phyloP scores from a whole-genome alignment of 2,797 vertebrate species.

The Heliangelus exortis region DNA sequence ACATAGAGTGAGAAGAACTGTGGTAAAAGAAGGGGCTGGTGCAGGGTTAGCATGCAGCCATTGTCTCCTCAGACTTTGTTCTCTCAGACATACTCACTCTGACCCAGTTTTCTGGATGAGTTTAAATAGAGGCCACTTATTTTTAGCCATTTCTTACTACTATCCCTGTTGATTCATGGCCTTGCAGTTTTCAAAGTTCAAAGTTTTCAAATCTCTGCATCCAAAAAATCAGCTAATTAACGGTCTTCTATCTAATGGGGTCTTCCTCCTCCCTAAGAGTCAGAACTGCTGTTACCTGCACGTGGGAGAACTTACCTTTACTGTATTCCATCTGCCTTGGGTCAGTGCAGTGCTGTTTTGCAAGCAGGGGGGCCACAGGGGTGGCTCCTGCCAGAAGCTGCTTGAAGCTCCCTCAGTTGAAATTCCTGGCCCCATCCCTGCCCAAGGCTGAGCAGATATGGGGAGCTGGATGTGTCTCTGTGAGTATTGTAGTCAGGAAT shows the following conservation, averaged over 20 bases:
- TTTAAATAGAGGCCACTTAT: neutral
- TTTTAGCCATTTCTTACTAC: neutral
- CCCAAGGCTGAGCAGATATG: too few relatives aligned
- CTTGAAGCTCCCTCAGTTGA: too few relatives aligned
- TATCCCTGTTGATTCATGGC: neutral
- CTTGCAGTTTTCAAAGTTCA: neutral
- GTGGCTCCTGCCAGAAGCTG: too few relatives aligned
- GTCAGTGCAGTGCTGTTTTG: too few relatives aligned
- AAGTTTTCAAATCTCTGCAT: neutral
- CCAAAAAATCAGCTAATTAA: neutral
- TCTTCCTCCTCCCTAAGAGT: neutral
- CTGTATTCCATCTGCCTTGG: too few relatives aligned
- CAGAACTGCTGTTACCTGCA: neutral
- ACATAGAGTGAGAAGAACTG: rapidly evolving
- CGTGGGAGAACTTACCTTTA: neutral
- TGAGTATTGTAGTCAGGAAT: too few relatives aligned
- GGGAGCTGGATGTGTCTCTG: too few relatives aligned
- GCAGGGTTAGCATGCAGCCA: neutral
- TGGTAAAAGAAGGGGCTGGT: neutral
- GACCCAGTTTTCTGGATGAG: neutral
- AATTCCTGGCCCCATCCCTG: too few relatives aligned
- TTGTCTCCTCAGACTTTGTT: neutral
- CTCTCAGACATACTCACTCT: neutral
- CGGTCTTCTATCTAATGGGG: neutral
- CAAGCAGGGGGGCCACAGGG: too few relatives aligned